These are phyloP conservation scores for Merodon equestris DNA, from an alignment of 2,888 invertebrate genomes.

Conservation along the genomic window DNA sequence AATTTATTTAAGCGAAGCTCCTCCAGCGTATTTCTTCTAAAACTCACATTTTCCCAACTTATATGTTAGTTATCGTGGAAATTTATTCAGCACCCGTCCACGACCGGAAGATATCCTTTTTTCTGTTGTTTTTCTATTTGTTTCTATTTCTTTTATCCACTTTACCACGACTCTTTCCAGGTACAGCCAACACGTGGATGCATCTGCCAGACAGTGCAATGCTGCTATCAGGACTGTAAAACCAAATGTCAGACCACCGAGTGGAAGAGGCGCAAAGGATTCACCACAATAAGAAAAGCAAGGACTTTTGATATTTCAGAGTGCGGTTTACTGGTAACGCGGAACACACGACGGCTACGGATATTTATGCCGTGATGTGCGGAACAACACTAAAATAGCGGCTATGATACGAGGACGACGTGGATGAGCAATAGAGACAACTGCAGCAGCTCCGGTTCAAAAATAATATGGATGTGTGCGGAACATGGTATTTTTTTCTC, in stretches of 20 bases:
- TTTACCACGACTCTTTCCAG: slow-evolving; percentile 36
- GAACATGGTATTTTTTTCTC: slow-evolving; percentile 38
- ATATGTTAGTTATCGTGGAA: slow-evolving; percentile 61
- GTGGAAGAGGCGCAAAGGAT: slow-evolving; percentile 55
- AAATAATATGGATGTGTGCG: slow-evolving; percentile 32
- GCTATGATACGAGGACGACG: too few species aligned
- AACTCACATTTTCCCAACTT: slow-evolving; percentile 58
- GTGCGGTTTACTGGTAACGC: slow-evolving; percentile 45
- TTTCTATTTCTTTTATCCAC: too few species aligned
- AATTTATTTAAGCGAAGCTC: slow-evolving; percentile 59
- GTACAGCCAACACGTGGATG: slow-evolving; percentile 1
- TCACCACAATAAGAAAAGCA: slow-evolving; percentile 35
- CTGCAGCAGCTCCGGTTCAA: background rate
- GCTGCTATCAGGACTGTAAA: slow-evolving; percentile 51
- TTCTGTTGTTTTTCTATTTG: background rate
- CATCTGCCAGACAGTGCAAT: background rate
- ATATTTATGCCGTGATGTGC: slow-evolving; percentile 43
- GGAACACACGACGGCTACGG: slow-evolving; percentile 48
- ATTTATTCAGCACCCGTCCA: slow-evolving; percentile 63
- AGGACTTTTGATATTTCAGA: slow-evolving; percentile 65
- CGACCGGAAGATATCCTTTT: slow-evolving; percentile 13
- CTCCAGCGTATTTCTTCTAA: slow-evolving; percentile 50
- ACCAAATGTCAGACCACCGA: slow-evolving; percentile 61
- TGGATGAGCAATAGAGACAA: background rate
- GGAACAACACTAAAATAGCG: background rate